Percentiles rank a stretch among this genome's conserved stretches.
Evolutionary conservation across 1,140 invertebrate genomes (phyloP).

Genomic region (Chelonus insularis): DNA sequence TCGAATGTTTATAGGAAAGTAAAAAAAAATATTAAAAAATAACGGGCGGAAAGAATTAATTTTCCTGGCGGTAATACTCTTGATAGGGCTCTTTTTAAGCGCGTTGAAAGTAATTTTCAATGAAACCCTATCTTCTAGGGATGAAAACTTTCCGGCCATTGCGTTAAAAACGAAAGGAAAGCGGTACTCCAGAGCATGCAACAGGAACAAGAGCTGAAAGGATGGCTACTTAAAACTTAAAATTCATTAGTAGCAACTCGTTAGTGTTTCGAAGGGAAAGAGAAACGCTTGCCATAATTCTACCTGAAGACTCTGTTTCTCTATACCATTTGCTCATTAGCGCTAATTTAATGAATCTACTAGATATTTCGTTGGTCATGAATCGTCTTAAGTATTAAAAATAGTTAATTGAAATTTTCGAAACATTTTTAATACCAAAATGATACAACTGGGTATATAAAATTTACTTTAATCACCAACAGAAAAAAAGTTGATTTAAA

Average conservation of each 20-base stretch:
- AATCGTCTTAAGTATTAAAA: background rate
- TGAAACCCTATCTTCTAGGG: conserved; percentile 27
- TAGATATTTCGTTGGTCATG: background rate
- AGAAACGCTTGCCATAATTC: background rate
- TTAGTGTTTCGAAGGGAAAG: background rate
- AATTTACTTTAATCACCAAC: too few relatives aligned
- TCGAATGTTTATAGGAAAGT: too few relatives aligned
- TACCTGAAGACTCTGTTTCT: background rate
- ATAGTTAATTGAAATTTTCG: conserved; percentile 5
- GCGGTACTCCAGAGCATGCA: background rate
- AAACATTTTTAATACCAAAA: too few relatives aligned
- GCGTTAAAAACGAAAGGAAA: background rate
- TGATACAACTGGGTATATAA: too few relatives aligned
- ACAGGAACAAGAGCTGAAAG: background rate
- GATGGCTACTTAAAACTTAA: conserved; percentile 31
- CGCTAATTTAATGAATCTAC: conserved; percentile 27
- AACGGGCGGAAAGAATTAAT: conserved; percentile 8
- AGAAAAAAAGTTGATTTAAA: too few relatives aligned
- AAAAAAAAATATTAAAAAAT: too few relatives aligned
- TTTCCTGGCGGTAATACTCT: background rate
- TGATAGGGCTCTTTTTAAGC: background rate
- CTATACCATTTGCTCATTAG: conserved; percentile 24
- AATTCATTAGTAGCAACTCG: conserved; percentile 34
- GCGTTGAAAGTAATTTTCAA: conserved; percentile 34
- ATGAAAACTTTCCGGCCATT: conserved; percentile 22